Conservation (phyloP, 2,888 invertebrate genomes). For the Acanthoscelides obtectus region DNA sequence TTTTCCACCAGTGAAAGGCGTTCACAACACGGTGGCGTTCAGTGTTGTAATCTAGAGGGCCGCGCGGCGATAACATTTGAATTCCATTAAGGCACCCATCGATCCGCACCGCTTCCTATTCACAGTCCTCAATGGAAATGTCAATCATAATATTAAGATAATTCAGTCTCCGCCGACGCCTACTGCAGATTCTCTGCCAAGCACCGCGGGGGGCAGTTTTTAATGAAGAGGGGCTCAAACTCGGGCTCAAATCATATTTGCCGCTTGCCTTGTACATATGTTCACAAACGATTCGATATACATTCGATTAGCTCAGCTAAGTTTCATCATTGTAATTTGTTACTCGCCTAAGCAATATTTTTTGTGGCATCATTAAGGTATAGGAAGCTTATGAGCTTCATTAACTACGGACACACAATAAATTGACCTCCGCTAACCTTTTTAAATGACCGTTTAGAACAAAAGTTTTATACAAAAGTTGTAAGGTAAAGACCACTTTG, state of each 20-base stretch:
- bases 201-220: neutral
- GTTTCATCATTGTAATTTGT: no score
- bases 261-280: neutral
- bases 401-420: no score
- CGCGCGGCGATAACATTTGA: constrained; percentile 35
- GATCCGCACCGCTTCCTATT: constrained; percentile 26
- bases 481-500: no score
- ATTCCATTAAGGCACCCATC: constrained; percentile 39
- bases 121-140: constrained; percentile 38
- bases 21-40: neutral
- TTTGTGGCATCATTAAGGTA: no score
- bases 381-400: no score
- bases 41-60: constrained; percentile 22
- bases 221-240: neutral
- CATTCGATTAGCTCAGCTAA: neutral
- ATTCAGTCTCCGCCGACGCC: constrained; percentile 27
- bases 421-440: no score
- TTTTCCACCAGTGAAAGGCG: neutral
- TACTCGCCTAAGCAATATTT: no score
- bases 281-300: neutral
- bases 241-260: neutral
- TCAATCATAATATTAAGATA: constrained; percentile 46
- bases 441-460: no score
- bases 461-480: no score
- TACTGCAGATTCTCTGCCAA: neutral